Evolutionary conservation across 2,113 vertebrate genomes (phyloP), one percentile per base, ranked within the genome.

Genomic region (Corapipo altera): DNA sequence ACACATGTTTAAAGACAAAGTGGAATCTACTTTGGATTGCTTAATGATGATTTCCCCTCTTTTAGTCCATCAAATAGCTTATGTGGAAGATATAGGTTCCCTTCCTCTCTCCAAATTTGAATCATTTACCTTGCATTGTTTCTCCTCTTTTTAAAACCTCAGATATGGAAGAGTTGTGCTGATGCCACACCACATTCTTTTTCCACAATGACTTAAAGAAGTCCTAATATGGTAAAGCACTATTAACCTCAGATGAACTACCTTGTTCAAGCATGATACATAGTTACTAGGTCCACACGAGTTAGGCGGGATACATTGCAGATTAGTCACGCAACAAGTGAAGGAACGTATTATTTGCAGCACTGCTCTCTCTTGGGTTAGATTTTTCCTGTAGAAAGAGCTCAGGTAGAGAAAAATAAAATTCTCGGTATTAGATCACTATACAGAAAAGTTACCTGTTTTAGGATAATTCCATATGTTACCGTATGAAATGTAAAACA

Each of bases 181-280:
- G 37, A 91, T 58, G 89, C 80, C 75, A 86, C 28, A 71, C 85
- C 52, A 33, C 85, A 81, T 94, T 93, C 76, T 76, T 92, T 61
- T 87, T 69, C 80, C 83, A 73, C 37, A 3, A 28, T 62, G 69
- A 84, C 59, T 71, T 91, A 65, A 83, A 94, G 88, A 23, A 91
- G 49, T 74, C 74, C 83, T 91, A 71, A 85, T 80, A 87, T 24
- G 85, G 91, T 59, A 70, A 94, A 65, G 76, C 48, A 58, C 59
- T 70, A 64, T 87, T 95, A 95, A 88, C 88, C 95, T 96, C 37
- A 77, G 66, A 26, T 80, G 83, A 95, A 87, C 93, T 44, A 83
- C 91, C 85, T 70, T 88, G 85, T 85, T 92, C 76, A 91, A 85
- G 62, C 71, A 89, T 94, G 94, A 95, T 93, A 89, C 95, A 95